A percentile compares a stretch with the other conserved stretches of the same genome.
phyloP scores from a whole-genome alignment of 2,113 vertebrate species.

The Otis tarda region DNA sequence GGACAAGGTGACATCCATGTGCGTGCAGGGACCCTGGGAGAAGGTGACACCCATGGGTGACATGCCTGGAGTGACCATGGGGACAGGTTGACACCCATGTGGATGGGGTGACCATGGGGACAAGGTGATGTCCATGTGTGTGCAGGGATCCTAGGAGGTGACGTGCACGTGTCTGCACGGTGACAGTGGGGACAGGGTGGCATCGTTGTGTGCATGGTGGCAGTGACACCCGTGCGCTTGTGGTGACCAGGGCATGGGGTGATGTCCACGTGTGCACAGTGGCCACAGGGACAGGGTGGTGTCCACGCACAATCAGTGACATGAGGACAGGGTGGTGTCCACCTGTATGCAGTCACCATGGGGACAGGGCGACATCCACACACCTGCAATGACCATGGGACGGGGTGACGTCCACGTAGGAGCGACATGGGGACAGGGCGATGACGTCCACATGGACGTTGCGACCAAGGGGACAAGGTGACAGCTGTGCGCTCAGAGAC shows the following conservation, averaged over 20 bases:
- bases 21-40: too few relatives aligned
- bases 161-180: neutral
- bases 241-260: neutral
- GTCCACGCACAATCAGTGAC: fast-evolving
- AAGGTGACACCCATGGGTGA: too few relatives aligned
- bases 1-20: neutral
- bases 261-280: neutral
- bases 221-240: fast-evolving
- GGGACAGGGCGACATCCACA: neutral
- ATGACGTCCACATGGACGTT: too few relatives aligned
- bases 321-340: neutral
- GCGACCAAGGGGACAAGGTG: neutral
- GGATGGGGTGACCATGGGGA: neutral
- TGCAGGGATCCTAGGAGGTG: neutral
- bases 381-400: fast-evolving
- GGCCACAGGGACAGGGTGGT: neutral
- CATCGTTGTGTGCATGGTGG: fast-evolving
- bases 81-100: neutral
- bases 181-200: neutral
- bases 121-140: neutral
- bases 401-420: neutral
- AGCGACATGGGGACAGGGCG: fast-evolving
- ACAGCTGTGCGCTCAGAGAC: fast-evolving
- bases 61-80: too few relatives aligned
- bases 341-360: neutral